These are phyloP conservation scores for Heptranchias perlo DNA, from an alignment of 2,113 vertebrate species.

Conservation along the genomic window DNA sequence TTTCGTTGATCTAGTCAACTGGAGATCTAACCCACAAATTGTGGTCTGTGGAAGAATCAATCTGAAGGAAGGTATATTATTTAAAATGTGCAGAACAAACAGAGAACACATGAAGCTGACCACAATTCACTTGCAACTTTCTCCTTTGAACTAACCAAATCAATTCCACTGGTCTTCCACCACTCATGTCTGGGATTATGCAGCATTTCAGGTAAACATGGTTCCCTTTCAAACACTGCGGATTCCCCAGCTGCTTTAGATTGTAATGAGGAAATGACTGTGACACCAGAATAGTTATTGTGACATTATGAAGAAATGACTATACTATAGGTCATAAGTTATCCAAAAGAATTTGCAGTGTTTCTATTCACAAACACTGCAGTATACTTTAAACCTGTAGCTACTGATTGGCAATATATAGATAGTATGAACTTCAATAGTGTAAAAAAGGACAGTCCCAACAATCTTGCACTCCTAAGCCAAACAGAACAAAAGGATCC, in stretches of 20 bases:
- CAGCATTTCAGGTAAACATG: not conserved
- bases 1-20: not conserved
- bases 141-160: not conserved
- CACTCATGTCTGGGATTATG: not conserved
- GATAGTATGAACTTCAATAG: not conserved
- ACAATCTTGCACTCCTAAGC: not conserved
- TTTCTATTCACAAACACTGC: not conserved
- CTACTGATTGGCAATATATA: not conserved
- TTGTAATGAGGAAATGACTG: not conserved
- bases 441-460: not conserved
- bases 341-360: not conserved
- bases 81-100: not conserved
- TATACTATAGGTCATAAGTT: not conserved
- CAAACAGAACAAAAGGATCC: not conserved
- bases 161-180: not conserved
- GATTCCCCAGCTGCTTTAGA: not conserved
- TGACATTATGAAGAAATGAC: not conserved
- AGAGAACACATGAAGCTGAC: not conserved
- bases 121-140: not conserved
- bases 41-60: not conserved
- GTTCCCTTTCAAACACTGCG: not conserved
- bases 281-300: not conserved
- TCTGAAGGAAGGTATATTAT: not conserved
- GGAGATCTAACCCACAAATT: not conserved
- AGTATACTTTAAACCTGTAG: not conserved